Base-by-base conservation (phyloP, 2,797 vertebrate species). In the Sebastes hubbsi region DNA sequence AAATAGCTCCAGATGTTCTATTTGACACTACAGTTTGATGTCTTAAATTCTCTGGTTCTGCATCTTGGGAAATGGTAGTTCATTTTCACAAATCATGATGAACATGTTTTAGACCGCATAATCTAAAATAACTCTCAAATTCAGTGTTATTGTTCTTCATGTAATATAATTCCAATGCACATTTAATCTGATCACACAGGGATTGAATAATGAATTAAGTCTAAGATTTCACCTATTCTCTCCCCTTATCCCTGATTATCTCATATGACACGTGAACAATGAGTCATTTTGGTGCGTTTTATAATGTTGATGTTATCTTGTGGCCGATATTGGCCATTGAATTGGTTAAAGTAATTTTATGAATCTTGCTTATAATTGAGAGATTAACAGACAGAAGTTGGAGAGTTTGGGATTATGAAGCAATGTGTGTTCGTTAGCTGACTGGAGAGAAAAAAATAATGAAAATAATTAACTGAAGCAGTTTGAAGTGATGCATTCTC, bases 351-450 rank as follows among this genome's bases (percentile, higher is more conserved):
- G 34, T 18, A 1, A 46, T 32, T 22, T 18, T 9, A 16, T 27
- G 6, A 30, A 8, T 55, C 6, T 58, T 16, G 27, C 52, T 34
- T 38, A 25, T 14, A 32, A 30, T 42, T 24, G 10, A 54, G 18
- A 22, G 4, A 49, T 60, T 13, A 38, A 58, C 64, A 14, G 5
- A 27, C 25, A 14, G 8, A 49, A 64, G 1, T 42, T 20, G 6
- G 5, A 29, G 10, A 24, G 22, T 75, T 59, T 65, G 16, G 55
- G 13, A 49, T 25, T 32, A 20, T 29, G 38, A 66, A 18, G 16
- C 22, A 61, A 8, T 20, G 7, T 46, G 16, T 49, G 18, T 58
- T 9, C 3, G 2, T 25, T 18, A 2, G 20, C 0, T 0, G 11
- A 36, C 9, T 56, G n/a, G n/a, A 52, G 27, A 49, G 16, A 49